A percentile compares a stretch with the other conserved stretches of the same genome.
Evolutionary conservation across 2,888 invertebrate species (phyloP).

Genomic region (Crioceris asparagi): DNA sequence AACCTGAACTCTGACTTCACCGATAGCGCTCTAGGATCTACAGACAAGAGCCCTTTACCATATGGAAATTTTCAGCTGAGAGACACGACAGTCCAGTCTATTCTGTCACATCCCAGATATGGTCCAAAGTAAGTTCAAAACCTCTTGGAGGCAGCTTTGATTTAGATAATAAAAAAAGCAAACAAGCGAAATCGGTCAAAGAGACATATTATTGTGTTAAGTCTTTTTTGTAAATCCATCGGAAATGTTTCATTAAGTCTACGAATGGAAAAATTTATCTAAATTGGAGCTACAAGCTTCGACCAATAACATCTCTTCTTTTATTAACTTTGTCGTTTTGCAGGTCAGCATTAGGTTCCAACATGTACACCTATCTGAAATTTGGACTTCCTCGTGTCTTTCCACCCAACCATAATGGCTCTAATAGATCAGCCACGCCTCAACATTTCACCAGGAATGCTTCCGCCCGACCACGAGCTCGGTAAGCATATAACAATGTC

Average conservation of each 20-base stretch:
- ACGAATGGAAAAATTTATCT: too few relatives aligned
- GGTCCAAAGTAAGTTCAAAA: slow-evolving; percentile 66
- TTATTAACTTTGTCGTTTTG: slow-evolving; percentile 13
- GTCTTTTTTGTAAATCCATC: too few relatives aligned
- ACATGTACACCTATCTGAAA: slow-evolving; percentile 89
- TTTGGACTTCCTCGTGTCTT: slow-evolving; percentile 88
- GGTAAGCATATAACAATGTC: slow-evolving; percentile 5
- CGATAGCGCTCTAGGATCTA: slow-evolving; percentile 84
- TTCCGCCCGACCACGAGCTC: slow-evolving; percentile 19
- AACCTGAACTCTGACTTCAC: slow-evolving; percentile 93
- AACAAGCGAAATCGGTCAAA: too few relatives aligned
- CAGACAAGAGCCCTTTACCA: slow-evolving; percentile 85
- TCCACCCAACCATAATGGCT: slow-evolving; percentile 69
- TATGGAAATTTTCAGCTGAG: slow-evolving; percentile 90
- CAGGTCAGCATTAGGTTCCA: slow-evolving; percentile 76
- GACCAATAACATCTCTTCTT: too few relatives aligned
- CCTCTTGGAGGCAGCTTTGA: too few relatives aligned
- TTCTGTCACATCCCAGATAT: slow-evolving; percentile 79
- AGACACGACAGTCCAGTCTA: slow-evolving; percentile 88
- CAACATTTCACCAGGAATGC: slow-evolving; percentile 36
- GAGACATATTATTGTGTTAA: too few relatives aligned
- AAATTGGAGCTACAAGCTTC: too few relatives aligned
- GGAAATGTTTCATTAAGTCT: too few relatives aligned
- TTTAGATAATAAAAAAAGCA: too few relatives aligned
- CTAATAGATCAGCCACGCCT: slow-evolving; percentile 57